Evolutionary conservation across 1,140 invertebrate genomes (phyloP), one percentile per base, ranked within the genome.

Genomic region (Drosophila hydei): DNA sequence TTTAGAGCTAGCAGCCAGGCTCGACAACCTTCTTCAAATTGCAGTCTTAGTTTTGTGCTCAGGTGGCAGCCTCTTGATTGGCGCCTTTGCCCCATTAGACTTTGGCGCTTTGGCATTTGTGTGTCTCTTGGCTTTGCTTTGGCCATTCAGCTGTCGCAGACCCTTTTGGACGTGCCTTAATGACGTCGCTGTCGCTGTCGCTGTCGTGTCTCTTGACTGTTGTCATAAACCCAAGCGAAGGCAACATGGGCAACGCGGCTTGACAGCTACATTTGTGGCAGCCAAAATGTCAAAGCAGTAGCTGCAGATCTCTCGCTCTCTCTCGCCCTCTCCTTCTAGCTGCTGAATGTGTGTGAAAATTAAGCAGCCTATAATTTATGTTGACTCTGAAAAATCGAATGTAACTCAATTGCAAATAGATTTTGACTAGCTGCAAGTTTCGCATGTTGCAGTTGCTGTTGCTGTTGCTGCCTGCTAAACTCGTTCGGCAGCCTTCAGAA

Each of bases 351-450:
- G 61, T 71, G 69, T 60, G 73, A 72, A 79, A 83, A 84, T 85
- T 73, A 79, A 76, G 76, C 63, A 25, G 72, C 76, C 52, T 59
- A 80, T 87, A 77, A 87, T 85, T 85, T 87, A 85, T 81, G 77
- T 85, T 85, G 80, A 85, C 80, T 85, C 81, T 81, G 81, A 83
- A 80, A 74, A 81, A 85, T 87, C 81, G 81, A 85, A 85, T 81
- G 77, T 80, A 77, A 77, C 69, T 77, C 80, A 79, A 85, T 84
- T 84, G 72, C 69, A 85, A 74, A 77, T 80, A 59, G 74, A 81
- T 80, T 85, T 84, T 67, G 59, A 18, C 40, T 63, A 47, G 54
- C 45, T 65, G 63, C 50, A n/a, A 38, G 38, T 6, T 16, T 14
- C 7, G 38, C 38, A n/a, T 16, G 38, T 16, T 40, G 14, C 3